Evolutionary conservation across 2,113 vertebrate species (phyloP).

Genomic region (Gallinago undulata): DNA sequence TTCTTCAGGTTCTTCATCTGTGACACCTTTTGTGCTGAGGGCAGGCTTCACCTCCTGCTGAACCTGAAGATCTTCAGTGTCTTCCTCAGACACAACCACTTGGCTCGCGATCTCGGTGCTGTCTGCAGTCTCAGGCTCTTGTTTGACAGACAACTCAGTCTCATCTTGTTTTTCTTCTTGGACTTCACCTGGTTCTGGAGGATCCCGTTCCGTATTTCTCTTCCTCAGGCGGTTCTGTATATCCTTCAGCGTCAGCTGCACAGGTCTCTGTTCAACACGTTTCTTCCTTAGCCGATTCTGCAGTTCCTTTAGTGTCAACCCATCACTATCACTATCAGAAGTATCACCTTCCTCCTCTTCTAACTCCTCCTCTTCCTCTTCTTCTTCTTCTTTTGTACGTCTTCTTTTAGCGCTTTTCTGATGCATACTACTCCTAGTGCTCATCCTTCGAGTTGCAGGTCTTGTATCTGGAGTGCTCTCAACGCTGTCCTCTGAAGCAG

Average conservation of each 20-base stretch:
- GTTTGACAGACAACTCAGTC: not conserved
- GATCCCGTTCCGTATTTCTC: constrained; percentile 39
- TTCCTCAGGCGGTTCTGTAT: constrained; percentile 74
- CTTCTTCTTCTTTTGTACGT: constrained; percentile 2
- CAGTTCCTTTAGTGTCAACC: constrained; percentile 85
- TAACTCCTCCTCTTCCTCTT: constrained; percentile 6
- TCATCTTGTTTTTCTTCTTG: constrained; percentile 20
- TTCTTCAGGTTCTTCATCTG: constrained; percentile 23
- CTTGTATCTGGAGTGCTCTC: constrained; percentile 85
- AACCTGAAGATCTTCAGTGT: constrained; percentile 35
- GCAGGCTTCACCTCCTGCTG: constrained; percentile 50
- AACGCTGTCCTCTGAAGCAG: constrained; percentile 89
- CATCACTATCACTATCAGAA: constrained; percentile 83
- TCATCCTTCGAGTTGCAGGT: constrained; percentile 9
- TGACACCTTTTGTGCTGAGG: not conserved
- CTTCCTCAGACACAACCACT: constrained; percentile 62
- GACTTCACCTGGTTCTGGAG: not conserved
- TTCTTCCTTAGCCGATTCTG: constrained; percentile 79
- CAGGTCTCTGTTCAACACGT: constrained; percentile 55
- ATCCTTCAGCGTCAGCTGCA: constrained; percentile 75
- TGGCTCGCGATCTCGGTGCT: constrained; percentile 62
- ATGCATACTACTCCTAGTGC: constrained; percentile 16
- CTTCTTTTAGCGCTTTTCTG: not conserved
- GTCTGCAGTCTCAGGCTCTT: constrained; percentile 59
- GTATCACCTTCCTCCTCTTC: constrained; percentile 63